These are phyloP conservation scores for Phycodurus eques DNA, from an alignment of 2,113 vertebrate genomes.

Conservation along the genomic window DNA sequence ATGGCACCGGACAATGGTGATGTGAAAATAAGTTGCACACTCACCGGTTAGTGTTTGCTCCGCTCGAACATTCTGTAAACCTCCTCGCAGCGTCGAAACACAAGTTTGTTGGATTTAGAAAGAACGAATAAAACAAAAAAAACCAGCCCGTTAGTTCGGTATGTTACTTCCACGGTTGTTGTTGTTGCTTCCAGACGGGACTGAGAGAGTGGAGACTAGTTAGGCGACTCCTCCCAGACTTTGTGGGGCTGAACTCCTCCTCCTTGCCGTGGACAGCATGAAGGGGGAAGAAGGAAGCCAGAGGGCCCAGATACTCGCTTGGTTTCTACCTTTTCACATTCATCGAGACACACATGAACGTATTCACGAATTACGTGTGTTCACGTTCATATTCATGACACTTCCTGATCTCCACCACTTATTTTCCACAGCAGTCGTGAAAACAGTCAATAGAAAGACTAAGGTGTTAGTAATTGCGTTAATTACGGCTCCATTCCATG, in stretches of 20 bases:
- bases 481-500: too few relatives aligned
- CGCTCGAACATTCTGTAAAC: neutral
- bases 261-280: constrained; percentile 24
- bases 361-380: neutral
- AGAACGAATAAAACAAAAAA: neutral
- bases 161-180: constrained; percentile 14
- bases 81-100: neutral
- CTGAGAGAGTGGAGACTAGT: constrained; percentile 36
- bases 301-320: neutral
- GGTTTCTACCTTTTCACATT: neutral
- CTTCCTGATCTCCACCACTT: neutral
- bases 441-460: neutral
- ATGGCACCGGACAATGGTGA: constrained; percentile 8
- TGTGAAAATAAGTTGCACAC: constrained; percentile 54
- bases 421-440: neutral
- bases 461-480: too few relatives aligned
- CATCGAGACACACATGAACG: neutral
- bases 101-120: neutral
- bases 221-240: constrained; percentile 65
- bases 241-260: constrained; percentile 67
- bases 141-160: neutral
- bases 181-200: constrained; percentile 29
- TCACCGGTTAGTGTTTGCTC: constrained; percentile 51
- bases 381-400: neutral
- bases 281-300: constrained; percentile 21